Evolutionary conservation across 2,888 invertebrate species (phyloP).

Genomic region (Poecilobothrus nobilitatus): DNA sequence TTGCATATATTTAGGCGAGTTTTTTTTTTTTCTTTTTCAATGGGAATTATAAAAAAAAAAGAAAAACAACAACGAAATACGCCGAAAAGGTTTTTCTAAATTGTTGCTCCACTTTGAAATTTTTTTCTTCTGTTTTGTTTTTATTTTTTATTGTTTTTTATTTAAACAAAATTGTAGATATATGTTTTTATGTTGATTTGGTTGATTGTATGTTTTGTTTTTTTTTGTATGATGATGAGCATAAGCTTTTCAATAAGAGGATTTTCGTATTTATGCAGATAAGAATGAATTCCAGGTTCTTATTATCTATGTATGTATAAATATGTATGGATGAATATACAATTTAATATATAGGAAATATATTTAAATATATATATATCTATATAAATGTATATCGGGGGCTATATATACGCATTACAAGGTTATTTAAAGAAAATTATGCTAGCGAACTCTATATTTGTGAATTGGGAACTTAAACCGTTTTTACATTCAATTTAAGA

Average conservation of each 20-base stretch:
- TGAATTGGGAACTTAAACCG: background rate
- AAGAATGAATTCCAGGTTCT: background rate
- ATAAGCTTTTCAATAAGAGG: background rate
- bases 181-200: background rate
- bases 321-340: background rate
- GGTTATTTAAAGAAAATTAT: background rate
- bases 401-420: background rate
- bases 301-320: background rate
- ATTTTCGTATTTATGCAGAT: slow-evolving; percentile 6
- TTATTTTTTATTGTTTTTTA: background rate
- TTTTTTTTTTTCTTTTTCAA: background rate
- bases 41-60: background rate
- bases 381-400: background rate
- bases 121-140: too few relatives aligned
- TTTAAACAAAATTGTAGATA: background rate
- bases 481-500: slow-evolving; percentile 1
- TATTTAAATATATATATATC: background rate
- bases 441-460: background rate
- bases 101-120: background rate
- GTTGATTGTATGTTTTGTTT: background rate
- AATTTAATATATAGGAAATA: background rate
- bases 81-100: background rate
- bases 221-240: too few relatives aligned
- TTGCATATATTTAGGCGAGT: background rate
- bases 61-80: too few relatives aligned